These are phyloP conservation scores for Ia io DNA, from an alignment of 2,113 vertebrate species.

Conservation along the genomic window DNA sequence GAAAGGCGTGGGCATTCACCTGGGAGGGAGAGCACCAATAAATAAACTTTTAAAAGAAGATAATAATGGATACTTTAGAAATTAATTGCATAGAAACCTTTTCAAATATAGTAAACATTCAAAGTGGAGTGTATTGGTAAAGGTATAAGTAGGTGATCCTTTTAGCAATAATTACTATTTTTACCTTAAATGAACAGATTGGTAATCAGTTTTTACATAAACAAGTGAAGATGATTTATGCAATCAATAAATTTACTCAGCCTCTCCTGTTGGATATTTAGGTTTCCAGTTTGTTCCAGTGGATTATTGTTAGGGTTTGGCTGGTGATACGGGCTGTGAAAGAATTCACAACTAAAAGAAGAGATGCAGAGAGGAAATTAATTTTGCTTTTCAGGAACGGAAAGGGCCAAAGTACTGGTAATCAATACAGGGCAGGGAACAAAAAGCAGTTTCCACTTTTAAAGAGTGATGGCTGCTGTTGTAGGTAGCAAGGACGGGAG, in stretches of 20 bases:
- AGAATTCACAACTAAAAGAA: no score
- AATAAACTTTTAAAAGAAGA: background rate
- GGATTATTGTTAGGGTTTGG: background rate
- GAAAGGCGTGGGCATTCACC: no score
- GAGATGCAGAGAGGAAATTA: no score
- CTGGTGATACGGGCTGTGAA: no score
- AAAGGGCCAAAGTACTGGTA: no score
- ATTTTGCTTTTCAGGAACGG: no score
- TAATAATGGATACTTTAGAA: background rate
- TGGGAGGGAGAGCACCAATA: no score
- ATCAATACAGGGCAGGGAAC: no score
- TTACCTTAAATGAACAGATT: background rate
- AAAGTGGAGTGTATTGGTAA: background rate
- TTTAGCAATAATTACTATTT: background rate
- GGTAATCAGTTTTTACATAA: background rate
- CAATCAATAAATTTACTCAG: background rate
- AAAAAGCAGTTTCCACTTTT: no score
- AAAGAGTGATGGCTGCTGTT: no score
- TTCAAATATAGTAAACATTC: background rate
- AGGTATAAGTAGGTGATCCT: background rate
- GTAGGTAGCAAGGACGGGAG: no score
- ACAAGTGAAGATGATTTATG: background rate
- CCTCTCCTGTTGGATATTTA: background rate
- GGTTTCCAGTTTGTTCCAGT: background rate
- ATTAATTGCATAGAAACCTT: background rate